phyloP scores from a whole-genome alignment of 2,113 vertebrate genomes.

The Paratilapia polleni region DNA sequence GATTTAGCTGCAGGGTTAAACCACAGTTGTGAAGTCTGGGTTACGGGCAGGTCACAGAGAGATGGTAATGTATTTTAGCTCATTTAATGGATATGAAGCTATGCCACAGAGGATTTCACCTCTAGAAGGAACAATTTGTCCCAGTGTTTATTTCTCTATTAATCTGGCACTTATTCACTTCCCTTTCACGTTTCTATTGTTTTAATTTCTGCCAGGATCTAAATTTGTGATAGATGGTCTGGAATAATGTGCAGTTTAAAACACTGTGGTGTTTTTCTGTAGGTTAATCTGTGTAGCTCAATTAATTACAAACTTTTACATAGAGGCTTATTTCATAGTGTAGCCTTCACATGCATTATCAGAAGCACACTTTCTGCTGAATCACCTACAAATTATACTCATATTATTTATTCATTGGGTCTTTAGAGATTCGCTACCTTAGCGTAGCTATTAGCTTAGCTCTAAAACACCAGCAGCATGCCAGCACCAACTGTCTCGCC shows the following conservation, averaged over 20 bases:
- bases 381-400: no score
- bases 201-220: not conserved
- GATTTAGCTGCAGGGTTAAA: constrained; percentile 27
- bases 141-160: not conserved
- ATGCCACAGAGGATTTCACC: not conserved
- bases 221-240: not conserved
- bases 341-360: no score
- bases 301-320: no score
- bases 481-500: no score
- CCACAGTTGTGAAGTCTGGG: not conserved
- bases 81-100: not conserved
- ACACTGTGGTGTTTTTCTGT: no score
- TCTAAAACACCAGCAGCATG: no score
- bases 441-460: no score
- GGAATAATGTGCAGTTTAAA: not conserved
- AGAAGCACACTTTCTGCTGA: no score
- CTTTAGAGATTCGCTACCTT: no score
- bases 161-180: not conserved
- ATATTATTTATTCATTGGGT: no score
- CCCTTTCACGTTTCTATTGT: not conserved
- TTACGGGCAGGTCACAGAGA: constrained; percentile 7
- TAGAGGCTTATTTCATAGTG: no score
- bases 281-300: no score
- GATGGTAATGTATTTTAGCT: not conserved
- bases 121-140: not conserved